Base-by-base conservation (phyloP, 2,888 invertebrate species). In the Dendrolimus houi region DNA sequence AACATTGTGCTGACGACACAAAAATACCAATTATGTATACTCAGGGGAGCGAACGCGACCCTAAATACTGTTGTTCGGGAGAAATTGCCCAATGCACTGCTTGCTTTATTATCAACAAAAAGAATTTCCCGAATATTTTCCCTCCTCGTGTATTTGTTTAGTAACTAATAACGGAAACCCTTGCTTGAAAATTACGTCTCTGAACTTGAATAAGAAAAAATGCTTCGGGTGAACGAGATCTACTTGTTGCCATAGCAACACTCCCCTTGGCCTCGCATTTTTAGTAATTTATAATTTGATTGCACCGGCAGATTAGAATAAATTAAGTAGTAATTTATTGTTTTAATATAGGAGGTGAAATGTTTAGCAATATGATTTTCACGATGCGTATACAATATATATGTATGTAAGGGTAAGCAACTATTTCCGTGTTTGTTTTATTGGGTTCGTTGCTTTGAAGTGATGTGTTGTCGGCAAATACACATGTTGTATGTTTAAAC, bases 1-100 rank as follows among this genome's bases (percentile, higher is more conserved):
- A 12, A 63, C 64, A 69, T 72, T 70, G 71, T 64, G 75, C 77
- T 77, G 79, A 80, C 79, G 71, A 64, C 71, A 75, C 69, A 72
- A 77, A 83, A 85, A 85, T 79, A 82, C 81, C 80, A 81, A 83
- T 80, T 82, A 82, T 81, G 77, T 75, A 71, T 74, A 75, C 73
- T 68, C 72, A 76, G 79, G 81, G 83, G 73, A 78, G 69, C 29
- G 29, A 29, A 29, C 68, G 69, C 73, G 73, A 78, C 75, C 68
- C 29, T 29, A 29, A 29, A 29, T 29, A 29, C 29, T 29, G 29
- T 29, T 29, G 71, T 74, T 76, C 74, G 64, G 66, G 68, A 68
- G 73, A 79, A 75, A 82, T 79, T 77, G 72, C 72, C 73, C 75
- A 70, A 70, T 80, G 80, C 80, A 80, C 64, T 72, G 70, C 64